Evolutionary conservation across 2,113 vertebrate species (phyloP).

Genomic region (Thryonomys swinderianus): DNA sequence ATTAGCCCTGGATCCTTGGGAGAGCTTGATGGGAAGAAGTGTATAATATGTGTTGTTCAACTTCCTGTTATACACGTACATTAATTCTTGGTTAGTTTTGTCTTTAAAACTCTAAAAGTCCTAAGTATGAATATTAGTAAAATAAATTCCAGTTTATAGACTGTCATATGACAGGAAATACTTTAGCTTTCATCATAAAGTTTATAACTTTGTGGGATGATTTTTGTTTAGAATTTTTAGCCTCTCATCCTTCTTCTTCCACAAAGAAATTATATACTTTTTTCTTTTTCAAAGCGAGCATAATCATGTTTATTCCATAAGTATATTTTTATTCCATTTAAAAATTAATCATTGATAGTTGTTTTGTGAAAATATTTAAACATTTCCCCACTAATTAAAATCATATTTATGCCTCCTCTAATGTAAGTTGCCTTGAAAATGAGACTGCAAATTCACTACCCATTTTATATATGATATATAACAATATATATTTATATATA

Average conservation of each 20-base stretch:
- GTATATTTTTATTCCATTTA: neutral
- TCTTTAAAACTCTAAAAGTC: neutral
- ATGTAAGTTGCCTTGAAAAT: neutral
- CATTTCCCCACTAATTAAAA: conserved; percentile 4
- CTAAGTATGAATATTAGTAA: neutral
- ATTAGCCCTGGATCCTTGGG: neutral
- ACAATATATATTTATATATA: too few relatives aligned
- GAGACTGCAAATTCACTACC: neutral
- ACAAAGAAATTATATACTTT: neutral
- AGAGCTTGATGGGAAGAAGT: neutral
- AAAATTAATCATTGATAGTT: neutral
- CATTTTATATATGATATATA: neutral
- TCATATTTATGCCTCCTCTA: neutral
- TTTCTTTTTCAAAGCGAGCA: neutral
- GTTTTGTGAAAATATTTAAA: neutral
- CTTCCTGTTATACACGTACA: neutral
- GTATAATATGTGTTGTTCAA: neutral
- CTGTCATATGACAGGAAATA: neutral
- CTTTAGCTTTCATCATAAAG: neutral
- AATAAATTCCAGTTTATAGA: neutral
- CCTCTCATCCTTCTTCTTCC: neutral
- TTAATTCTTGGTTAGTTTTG: neutral
- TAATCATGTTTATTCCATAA: neutral
- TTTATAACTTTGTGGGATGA: neutral
- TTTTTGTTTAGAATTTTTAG: conserved; percentile 41